A percentile compares a stretch with the other conserved stretches of the same genome.
Conservation (phyloP, 2,888 invertebrate genomes). For the Drosophila formosana region DNA sequence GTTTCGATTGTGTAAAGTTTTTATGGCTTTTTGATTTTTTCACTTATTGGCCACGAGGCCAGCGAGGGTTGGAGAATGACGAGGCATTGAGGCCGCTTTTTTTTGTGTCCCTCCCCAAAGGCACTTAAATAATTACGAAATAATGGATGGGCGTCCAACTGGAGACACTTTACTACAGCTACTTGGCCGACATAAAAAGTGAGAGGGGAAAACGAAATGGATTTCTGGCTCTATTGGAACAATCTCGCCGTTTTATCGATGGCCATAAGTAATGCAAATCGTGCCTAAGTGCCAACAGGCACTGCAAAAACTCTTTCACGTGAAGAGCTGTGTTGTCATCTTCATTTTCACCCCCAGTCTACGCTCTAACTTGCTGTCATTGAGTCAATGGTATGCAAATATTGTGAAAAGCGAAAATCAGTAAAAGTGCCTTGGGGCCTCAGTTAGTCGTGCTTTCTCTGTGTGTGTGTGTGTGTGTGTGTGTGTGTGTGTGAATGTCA, state of each 20-base stretch:
- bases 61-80: slow-evolving; percentile 9
- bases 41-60: slow-evolving; percentile 72
- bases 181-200: slow-evolving; percentile 17
- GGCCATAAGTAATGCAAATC: slow-evolving; percentile 71
- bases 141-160: slow-evolving; percentile 62
- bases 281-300: slow-evolving; percentile 67
- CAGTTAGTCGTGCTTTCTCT: slow-evolving; percentile 47
- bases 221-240: slow-evolving; percentile 9
- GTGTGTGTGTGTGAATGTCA: slow-evolving; percentile 33
- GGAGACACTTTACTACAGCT: slow-evolving; percentile 38
- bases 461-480: too few relatives aligned
- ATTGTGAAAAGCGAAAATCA: slow-evolving; percentile 68
- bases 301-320: slow-evolving; percentile 66
- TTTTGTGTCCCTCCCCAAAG: slow-evolving; percentile 32
- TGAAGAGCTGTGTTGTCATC: slow-evolving; percentile 30
- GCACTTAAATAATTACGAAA: slow-evolving; percentile 81
- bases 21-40: slow-evolving; percentile 83
- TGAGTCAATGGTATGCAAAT: slow-evolving; percentile 67
- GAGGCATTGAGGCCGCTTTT: slow-evolving; percentile 4
- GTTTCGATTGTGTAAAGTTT: slow-evolving; percentile 83
- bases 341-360: not conserved
- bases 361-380: slow-evolving; percentile 7
- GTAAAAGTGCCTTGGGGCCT: slow-evolving; percentile 60
- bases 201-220: slow-evolving; percentile 21
- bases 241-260: slow-evolving; percentile 37